Conservation (phyloP, 2,113 vertebrate species). For the Aldabrachelys gigantea region DNA sequence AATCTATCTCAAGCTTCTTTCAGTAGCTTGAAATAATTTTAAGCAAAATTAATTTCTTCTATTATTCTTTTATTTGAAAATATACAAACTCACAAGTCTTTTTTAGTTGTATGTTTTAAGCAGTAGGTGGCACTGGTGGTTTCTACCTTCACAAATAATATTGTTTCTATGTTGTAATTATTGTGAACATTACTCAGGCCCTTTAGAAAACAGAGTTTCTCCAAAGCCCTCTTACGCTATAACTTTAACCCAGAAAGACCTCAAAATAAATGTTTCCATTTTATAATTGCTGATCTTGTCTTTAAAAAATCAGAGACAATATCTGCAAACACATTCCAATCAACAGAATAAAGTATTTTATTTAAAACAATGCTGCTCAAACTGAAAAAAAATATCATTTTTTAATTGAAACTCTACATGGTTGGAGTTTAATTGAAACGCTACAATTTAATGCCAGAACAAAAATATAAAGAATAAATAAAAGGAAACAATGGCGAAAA, state of each 20-base stretch:
- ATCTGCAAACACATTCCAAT: not conserved
- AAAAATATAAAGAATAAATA: not conserved
- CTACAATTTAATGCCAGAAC: not conserved
- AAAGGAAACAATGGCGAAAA: not conserved
- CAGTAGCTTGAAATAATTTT: not conserved
- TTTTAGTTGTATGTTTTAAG: constrained; percentile 41
- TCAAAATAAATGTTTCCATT: not conserved
- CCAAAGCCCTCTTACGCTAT: not conserved
- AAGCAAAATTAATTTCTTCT: not conserved
- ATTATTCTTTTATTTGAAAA: not conserved
- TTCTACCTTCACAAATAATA: not conserved
- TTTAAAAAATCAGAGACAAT: constrained; percentile 9
- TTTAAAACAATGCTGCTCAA: not conserved
- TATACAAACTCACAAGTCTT: not conserved
- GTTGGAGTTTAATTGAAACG: not conserved
- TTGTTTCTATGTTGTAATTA: not conserved
- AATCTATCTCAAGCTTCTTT: not conserved
- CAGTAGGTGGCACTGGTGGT: constrained; percentile 71
- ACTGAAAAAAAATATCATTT: not conserved
- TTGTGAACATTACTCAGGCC: not conserved
- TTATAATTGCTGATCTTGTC: not conserved
- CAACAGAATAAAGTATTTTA: constrained; percentile 1
- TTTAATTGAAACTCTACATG: not conserved
- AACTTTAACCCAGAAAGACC: constrained; percentile 3
- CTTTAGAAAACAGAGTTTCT: constrained; percentile 12